Evolutionary conservation across 2,888 invertebrate genomes (phyloP), one percentile per base, ranked within the genome.

Genomic region (Ellobium chinense): DNA sequence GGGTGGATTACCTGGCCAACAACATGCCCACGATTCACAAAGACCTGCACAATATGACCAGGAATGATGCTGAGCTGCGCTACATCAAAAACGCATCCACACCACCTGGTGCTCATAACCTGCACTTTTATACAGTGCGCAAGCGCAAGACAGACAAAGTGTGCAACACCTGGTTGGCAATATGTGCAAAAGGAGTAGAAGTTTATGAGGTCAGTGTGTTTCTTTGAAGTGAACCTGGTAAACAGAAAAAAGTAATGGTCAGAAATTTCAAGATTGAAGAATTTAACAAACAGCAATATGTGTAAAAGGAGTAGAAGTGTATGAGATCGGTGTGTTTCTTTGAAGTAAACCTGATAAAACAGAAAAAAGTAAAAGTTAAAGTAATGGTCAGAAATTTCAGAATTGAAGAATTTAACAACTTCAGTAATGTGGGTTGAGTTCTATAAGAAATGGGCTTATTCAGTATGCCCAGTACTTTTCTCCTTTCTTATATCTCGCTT

Each of bases 111-210:
- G 96, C 97, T 75, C 94, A 94, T 93, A 98, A 98, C 94, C 96
- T 98, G 72, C 98, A 99, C 93, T 94, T 96, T 72, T 97, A 97
- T 93, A 95, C 97, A 83, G 95, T 98, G 68, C 89, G 93, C 82
- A 91, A 92, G 85, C 91, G 91, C 87, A 93, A 93, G 88, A 91
- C 91, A 95, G 98, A 91, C 95, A 96, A 87, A 75, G 90, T 91
- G 39, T 93, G 92, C 86, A 93, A 93, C 80, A 96, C 97, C 27
- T 96, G 97, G 95, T 95, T 99, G 85, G 97, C 97, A 77, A 96
- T 99, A 81, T 97, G 98, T 91, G 97, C 98, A 68, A 96, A 96
- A 91, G 98, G 98, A 76, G 96, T 99, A 82, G 96, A 97, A 93
- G 96, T 98, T 86, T 96, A 97, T 91, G 95, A 95, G 94, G 95